These are phyloP conservation scores for Pygmarrhopalites habei DNA, from an alignment of 1,140 invertebrate genomes.

Conservation along the genomic window DNA sequence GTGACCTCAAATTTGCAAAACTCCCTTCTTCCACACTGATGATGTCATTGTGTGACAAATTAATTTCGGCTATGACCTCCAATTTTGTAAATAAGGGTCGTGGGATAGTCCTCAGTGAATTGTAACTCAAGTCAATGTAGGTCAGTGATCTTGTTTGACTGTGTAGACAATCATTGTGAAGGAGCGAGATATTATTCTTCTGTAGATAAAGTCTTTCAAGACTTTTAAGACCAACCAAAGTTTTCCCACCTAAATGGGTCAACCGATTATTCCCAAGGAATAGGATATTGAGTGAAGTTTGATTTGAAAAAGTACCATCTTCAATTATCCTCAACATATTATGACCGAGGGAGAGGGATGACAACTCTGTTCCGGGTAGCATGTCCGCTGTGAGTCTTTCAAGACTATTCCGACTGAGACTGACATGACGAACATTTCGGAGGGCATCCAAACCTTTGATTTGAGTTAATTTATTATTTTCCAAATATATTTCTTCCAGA, in stretches of 20 bases:
- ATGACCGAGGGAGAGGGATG: conserved; percentile 70
- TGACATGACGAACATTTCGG: conserved; percentile 75
- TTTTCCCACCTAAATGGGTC: conserved; percentile 41
- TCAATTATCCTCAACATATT: conserved; percentile 74
- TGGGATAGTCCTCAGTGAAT: conserved; percentile 56
- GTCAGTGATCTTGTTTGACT: conserved; percentile 31
- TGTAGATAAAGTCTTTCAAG: conserved; percentile 37
- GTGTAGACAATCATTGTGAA: conserved; percentile 32
- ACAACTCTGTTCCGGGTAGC: conserved; percentile 60
- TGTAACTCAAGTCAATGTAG: conserved; percentile 64
- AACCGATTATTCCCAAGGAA: conserved; percentile 43
- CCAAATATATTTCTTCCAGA: conserved; percentile 73
- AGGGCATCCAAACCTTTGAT: conserved; percentile 77
- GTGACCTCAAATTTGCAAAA: conserved; percentile 53
- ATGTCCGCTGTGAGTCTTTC: conserved; percentile 68
- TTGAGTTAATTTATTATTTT: conserved; percentile 72
- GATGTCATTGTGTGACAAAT: conserved; percentile 43
- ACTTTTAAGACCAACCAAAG: conserved; percentile 35
- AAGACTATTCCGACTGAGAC: conserved; percentile 74
- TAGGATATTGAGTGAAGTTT: conserved; percentile 63
- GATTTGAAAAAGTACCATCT: conserved; percentile 64
- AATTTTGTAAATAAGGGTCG: conserved; percentile 57
- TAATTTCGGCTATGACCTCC: conserved; percentile 61
- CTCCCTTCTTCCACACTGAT: conserved; percentile 52
- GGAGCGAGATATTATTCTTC: conserved; percentile 32